Base-by-base conservation (phyloP, 2,113 vertebrate genomes). In the Manacus vitellinus region DNA sequence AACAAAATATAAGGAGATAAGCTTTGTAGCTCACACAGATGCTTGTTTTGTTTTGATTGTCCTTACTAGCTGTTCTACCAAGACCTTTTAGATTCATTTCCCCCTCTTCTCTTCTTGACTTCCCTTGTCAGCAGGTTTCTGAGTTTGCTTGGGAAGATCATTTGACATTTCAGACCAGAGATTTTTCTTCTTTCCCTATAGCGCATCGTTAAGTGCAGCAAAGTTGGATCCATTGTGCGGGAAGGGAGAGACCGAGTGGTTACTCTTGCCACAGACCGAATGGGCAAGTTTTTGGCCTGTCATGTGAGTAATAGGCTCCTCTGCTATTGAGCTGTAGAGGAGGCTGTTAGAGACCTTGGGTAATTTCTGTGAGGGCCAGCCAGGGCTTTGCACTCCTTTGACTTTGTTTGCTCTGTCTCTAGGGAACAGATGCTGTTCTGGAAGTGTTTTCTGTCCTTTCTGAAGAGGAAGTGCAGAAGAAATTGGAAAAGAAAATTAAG, bases 391-490 rank as follows among this genome's bases (percentile, higher is more conserved):
- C 10, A 1, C 59, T 58, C 21, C 39, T 84, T 63, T 65, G 58
- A 84, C 33, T 75, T 74, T 72, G 37, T 78, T 58, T 83, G 16
- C 51, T 61, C 18, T 86, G 55, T 87, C 46, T 82, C 33, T 85
- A 99, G 99, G 99, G 99, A 91, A 98, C 98, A 9, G 98, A 99
- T 52, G 94, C 97, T 24, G 94, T 98, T 33, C 97, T 99, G 93
- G 99, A 99, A 97, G 96, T 99, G 35, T 99, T 99, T 96, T 97
- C 95, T 41, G 96, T 99, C 49, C 98, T 99, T 96, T 98, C 98
- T n/a, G 97, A 99, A 87, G 98, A 98, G 7, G 99, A 99, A 90
- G 86, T 99, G 88, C 94, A 97, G 92, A 99, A 97, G 96, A 99
- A 98, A 95, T 98, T 99, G 98, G 98, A 98, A 43, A 99, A 98